Conservation (phyloP, 2,113 vertebrate genomes). For the Corythornis madagascariensis region DNA sequence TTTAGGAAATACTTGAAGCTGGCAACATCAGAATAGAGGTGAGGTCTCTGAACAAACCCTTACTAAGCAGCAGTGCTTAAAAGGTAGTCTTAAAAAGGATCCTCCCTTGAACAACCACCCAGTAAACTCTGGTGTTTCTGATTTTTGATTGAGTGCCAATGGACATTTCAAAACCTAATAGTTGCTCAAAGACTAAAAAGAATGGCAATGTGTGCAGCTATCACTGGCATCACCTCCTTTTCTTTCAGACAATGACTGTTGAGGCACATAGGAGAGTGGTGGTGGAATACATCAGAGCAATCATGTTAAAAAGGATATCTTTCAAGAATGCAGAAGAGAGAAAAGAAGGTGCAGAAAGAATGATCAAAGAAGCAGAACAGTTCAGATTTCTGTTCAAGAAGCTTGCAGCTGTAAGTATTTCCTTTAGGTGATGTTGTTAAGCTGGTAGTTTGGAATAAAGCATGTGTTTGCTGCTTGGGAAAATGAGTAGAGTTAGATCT, state of each 20-base stretch:
- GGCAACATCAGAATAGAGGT: not conserved
- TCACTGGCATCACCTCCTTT: not conserved
- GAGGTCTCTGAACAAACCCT: not conserved
- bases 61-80: not conserved
- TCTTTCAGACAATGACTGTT: constrained; percentile 86
- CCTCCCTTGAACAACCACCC: not conserved
- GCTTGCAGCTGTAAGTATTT: constrained; percentile 79
- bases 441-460: not conserved
- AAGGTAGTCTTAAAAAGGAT: not conserved
- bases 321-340: constrained; percentile 93
- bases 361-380: constrained; percentile 93
- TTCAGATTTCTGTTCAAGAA: constrained; percentile 94
- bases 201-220: not conserved
- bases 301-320: constrained; percentile 94
- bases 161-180: not conserved
- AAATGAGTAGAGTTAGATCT: not conserved
- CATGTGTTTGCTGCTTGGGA: not conserved
- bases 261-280: constrained; percentile 92
- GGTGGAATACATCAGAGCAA: constrained; percentile 93
- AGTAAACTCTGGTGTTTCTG: not conserved
- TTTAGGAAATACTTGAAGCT: not conserved
- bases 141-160: not conserved
- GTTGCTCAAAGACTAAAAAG: not conserved
- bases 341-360: constrained; percentile 92
- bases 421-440: not conserved